Evolutionary conservation across 2,113 vertebrate genomes (phyloP), one percentile per base, ranked within the genome.

Genomic region (Ammodytes marinus): DNA sequence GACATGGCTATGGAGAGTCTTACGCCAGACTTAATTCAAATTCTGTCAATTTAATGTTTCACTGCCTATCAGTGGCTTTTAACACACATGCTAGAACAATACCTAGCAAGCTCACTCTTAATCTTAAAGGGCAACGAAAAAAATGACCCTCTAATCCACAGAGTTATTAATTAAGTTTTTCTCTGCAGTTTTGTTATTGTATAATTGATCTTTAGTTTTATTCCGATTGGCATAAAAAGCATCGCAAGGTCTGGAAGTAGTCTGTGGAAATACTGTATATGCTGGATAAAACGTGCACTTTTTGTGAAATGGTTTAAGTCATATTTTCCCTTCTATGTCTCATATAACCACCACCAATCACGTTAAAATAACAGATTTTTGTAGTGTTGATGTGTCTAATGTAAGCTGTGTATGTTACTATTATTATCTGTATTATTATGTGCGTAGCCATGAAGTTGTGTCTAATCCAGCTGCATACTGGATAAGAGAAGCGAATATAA

Each of bases 61-160:
- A 5, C 8, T 50, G 1, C 9, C 3, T 49, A 3, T 47, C 3
- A 2, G 8, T 27, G 1, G 12, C 1, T 1, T 42, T 12, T 65
- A 4, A 35, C 35, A 42, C 6, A 6, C 43, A 54, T 2, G 2
- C 15, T 4, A 40, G 2, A 37, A 2, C n/a, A 55, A 15, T 0
- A 0, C 6, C 11, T 14, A 0, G 0, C 1, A 52, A 55, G 0
- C 4, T 17, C 4, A 13, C 3, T 42, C 4, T 55, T 12, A 11
- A 27, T 27, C 27, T 27, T 27, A 27, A 27, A 27, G 27, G 27
- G 27, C 27, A 27, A 27, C 27, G 27, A 27, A 27, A 27, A 27
- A 27, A 27, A 27, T 27, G 1, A 27, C 27, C 27, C 27, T 27
- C 27, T 27, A 27, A 27, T 27, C 27, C 27, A 27, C 27, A 27